Evolutionary conservation across 2,888 invertebrate species (phyloP), one percentile per base, ranked within the genome.

Genomic region (Dendrolimus pini): DNA sequence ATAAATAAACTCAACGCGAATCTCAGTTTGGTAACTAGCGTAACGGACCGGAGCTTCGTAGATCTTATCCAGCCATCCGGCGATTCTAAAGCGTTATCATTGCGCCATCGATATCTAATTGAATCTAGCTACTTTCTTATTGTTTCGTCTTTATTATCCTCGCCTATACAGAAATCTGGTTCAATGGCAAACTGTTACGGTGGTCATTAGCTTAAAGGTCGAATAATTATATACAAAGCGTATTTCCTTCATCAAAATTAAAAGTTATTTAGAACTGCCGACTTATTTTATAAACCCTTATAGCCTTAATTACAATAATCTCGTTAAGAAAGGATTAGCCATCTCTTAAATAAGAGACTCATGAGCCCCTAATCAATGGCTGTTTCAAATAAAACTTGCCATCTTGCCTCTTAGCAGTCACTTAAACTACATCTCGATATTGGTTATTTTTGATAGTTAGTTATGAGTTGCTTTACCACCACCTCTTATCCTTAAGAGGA

Each of bases 51-150:
- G 63, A 56, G 60, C 62, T 47, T 47, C 62, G 64, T 53, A 68
- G 86, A 87, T 85, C 56, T 56, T 84, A 86, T 88, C 87, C 56
- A 56, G 58, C 70, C 85, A 83, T 89, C 89, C 89, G 89, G 89
- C 72, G 84, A 89, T 89, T 89, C 89, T 86, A 68, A 70, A 65
- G 65, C 67, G 66, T 47, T 47, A 76, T 73, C 72, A 68, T 86
- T 85, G 77, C 73, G 81, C 82, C 88, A 87, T 70, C 61, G 61
- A 70, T 78, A 78, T 77, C 77, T 71, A 55, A 67, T 59, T 64
- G 59, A 65, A 77, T 74, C 74, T 71, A 69, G 63, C 74, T 68
- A 73, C 88, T 89, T 89, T 89, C 88, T 86, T 83, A 88, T 88
- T 89, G 88, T 89, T 84, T 83, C 72, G 76, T 75, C 70, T 86